These are phyloP conservation scores for Agrochola macilenta DNA, from an alignment of 2,888 invertebrate genomes.

Conservation along the genomic window DNA sequence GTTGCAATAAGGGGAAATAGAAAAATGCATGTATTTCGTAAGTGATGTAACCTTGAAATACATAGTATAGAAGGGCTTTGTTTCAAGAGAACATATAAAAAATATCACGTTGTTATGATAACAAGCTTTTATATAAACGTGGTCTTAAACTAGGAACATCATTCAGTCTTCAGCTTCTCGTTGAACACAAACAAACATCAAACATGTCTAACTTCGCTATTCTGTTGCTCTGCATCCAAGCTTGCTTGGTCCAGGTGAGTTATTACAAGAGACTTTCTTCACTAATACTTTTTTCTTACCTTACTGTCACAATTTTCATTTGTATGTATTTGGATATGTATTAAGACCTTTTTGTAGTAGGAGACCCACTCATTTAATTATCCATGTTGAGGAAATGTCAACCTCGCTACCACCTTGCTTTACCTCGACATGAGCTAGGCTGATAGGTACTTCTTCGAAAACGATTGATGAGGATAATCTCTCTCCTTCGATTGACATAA, in stretches of 20 bases:
- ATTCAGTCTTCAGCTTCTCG: conserved; percentile 2
- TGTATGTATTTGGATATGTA: neutral
- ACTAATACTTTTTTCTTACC: neutral
- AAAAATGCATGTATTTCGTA: conserved; percentile 1
- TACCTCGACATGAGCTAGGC: too few species aligned
- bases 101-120: neutral
- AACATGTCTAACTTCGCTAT: conserved; percentile 15
- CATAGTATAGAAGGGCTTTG: neutral
- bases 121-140: neutral
- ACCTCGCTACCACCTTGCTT: too few species aligned
- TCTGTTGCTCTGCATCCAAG: conserved; percentile 16
- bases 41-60: neutral
- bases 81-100: neutral
- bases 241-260: conserved; percentile 21
- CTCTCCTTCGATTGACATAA: too few species aligned
- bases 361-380: neutral
- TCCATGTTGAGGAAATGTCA: too few species aligned
- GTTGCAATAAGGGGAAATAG: neutral
- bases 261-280: neutral
- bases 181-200: neutral
- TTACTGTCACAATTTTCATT: neutral
- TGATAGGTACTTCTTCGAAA: too few species aligned
- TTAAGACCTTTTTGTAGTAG: too few species aligned
- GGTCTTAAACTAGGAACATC: neutral
- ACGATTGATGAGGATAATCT: neutral